A percentile compares a stretch with the other conserved stretches of the same genome.
phyloP scores from a whole-genome alignment of 2,797 vertebrate species.

The Nyctalus aviator region DNA sequence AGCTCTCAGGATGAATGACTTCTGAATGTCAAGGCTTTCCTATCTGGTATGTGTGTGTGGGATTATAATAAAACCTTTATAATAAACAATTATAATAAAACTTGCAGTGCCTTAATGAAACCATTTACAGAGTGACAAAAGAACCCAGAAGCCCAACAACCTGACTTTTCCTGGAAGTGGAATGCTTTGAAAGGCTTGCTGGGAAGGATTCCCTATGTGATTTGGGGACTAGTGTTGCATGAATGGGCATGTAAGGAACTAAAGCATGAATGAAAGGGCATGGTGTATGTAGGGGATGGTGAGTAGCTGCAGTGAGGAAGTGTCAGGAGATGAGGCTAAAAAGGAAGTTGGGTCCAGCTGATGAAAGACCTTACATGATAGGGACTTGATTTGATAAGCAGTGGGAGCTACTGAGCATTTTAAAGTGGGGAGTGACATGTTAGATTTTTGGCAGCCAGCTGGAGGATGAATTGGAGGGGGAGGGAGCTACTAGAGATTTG shows the following conservation, averaged over 20 bases:
- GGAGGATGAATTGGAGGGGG: neutral
- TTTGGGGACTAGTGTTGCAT: neutral
- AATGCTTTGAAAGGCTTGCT: constrained; percentile 12
- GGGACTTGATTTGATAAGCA: neutral
- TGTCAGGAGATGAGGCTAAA: neutral
- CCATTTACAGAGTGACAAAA: neutral
- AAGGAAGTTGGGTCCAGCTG: neutral
- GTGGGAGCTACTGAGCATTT: neutral
- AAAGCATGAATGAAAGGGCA: neutral
- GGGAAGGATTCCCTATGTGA: neutral
- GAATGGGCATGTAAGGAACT: neutral
- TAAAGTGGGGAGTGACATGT: neutral
- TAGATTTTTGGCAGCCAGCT: neutral
- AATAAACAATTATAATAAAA: constrained; percentile 38
- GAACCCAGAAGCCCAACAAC: neutral
- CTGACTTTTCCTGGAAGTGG: neutral
- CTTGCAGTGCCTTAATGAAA: constrained; percentile 34
- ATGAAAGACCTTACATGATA: neutral
- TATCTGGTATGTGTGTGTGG: neutral
- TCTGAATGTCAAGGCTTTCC: constrained; percentile 54
- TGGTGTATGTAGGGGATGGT: neutral
- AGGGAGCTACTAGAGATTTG: neutral
- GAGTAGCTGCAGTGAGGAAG: neutral
- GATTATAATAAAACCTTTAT: constrained; percentile 36
- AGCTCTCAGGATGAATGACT: constrained; percentile 10